A percentile compares a stretch with the other conserved stretches of the same genome.
Evolutionary conservation across 2,113 vertebrate species (phyloP).

Genomic region (Lanius collurio): DNA sequence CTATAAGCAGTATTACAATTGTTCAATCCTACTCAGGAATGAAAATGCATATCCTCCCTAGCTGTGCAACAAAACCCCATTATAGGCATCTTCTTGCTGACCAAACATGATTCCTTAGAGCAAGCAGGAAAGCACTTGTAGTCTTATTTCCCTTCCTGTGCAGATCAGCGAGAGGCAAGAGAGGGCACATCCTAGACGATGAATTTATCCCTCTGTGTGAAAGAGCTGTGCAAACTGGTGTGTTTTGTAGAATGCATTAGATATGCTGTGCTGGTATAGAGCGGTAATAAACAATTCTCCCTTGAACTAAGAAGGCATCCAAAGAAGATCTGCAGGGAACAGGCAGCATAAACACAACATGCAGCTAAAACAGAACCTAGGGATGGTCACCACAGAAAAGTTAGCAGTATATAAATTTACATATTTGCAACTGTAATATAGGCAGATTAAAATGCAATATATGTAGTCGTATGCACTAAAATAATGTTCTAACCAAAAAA

Average conservation of each 20-base stretch:
- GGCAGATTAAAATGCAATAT: neutral
- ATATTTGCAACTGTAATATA: neutral
- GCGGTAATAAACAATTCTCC: neutral
- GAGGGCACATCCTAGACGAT: neutral
- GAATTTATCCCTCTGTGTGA: neutral
- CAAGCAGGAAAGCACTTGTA: neutral
- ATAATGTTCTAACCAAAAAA: neutral
- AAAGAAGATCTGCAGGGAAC: neutral
- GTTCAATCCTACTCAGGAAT: neutral
- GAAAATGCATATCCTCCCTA: neutral
- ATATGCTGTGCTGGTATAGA: neutral
- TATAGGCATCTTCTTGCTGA: neutral
- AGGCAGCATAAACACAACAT: neutral
- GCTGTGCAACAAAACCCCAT: fast-evolving
- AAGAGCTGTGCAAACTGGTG: neutral
- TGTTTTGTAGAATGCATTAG: neutral
- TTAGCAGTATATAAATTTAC: neutral
- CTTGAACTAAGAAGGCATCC: neutral
- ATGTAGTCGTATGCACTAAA: neutral
- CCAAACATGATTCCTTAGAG: neutral
- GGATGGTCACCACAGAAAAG: neutral
- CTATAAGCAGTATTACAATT: neutral
- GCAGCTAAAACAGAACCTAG: neutral
- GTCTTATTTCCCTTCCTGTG: neutral
- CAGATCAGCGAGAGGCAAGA: neutral